Evolutionary conservation across 2,888 invertebrate genomes (phyloP).

Genomic region (Limenitis camilla): DNA sequence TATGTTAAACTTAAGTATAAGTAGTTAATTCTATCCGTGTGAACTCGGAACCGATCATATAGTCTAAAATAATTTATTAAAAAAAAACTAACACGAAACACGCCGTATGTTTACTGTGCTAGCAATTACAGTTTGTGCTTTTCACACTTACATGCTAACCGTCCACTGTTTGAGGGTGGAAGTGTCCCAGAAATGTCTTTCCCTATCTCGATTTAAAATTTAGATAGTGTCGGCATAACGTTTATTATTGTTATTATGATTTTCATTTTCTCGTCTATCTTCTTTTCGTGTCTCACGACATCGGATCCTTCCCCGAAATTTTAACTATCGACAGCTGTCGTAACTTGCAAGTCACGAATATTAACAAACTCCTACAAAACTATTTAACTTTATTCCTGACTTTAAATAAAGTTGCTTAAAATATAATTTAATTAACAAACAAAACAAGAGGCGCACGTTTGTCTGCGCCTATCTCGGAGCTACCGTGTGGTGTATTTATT

Average conservation of each 20-base stretch:
- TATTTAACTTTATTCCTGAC: constrained; percentile 5
- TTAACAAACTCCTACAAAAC: constrained; percentile 12
- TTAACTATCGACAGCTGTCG: constrained; percentile 9
- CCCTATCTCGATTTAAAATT: constrained; percentile 22
- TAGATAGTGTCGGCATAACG: constrained; percentile 18
- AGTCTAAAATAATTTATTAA: background rate
- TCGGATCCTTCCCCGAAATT: constrained; percentile 24
- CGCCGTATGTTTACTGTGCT: constrained; percentile 36
- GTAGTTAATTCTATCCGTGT: too few species aligned
- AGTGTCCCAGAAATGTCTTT: constrained; percentile 47
- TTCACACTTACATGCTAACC: constrained; percentile 65
- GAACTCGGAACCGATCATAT: too few species aligned
- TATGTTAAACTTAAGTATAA: too few species aligned
- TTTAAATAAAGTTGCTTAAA: constrained; percentile 18
- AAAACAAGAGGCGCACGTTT: constrained; percentile 32
- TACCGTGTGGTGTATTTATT: constrained; percentile 14
- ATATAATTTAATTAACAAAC: constrained; percentile 54
- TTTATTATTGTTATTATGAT: constrained; percentile 29
- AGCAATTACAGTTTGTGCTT: constrained; percentile 63
- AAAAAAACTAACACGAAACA: constrained; percentile 1
- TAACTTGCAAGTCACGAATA: constrained; percentile 20
- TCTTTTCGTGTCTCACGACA: constrained; percentile 37
- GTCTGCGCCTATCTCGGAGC: constrained; percentile 14
- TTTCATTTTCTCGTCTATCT: constrained; percentile 16
- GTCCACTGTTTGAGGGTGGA: constrained; percentile 45